Percentiles rank a stretch among this genome's conserved stretches.
phyloP scores from a whole-genome alignment of 2,888 invertebrate genomes.

The Cheilosia vulpina region DNA sequence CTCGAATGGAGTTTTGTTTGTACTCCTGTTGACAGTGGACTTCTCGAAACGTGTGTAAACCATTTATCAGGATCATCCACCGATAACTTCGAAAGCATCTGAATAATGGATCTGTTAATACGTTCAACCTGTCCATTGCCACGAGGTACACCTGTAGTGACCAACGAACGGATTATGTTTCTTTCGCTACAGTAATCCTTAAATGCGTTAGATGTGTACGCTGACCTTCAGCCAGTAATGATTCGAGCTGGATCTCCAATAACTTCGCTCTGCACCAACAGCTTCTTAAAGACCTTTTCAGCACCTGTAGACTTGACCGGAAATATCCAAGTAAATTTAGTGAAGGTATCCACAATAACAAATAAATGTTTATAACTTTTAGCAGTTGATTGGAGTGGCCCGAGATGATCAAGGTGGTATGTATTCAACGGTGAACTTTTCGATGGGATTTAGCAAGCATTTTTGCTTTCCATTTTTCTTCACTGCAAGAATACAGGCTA shows the following conservation, averaged over 20 bases:
- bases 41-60: constrained; percentile 76
- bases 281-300: constrained; percentile 6
- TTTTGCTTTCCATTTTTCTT: constrained; percentile 13
- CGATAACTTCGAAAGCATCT: constrained; percentile 48
- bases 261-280: constrained; percentile 5
- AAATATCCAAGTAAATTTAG: constrained; percentile 18
- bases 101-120: constrained; percentile 22
- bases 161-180: constrained; percentile 8
- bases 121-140: constrained; percentile 34
- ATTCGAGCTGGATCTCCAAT: constrained; percentile 45
- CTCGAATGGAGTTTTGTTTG: constrained; percentile 76
- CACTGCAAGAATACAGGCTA: constrained; percentile 18
- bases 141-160: constrained; percentile 24
- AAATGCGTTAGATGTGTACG: constrained; percentile 30
- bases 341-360: constrained; percentile 49
- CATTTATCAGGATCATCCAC: constrained; percentile 64
- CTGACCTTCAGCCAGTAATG: constrained; percentile 18
- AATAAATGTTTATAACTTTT: constrained; percentile 43
- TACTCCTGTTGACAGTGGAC: constrained; percentile 40
- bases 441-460: constrained; percentile 77
- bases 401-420: constrained; percentile 79
- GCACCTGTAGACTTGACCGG: constrained; percentile 21
- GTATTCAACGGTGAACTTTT: constrained; percentile 79
- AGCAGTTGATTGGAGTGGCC: constrained; percentile 77
- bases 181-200: constrained; percentile 22